phyloP scores from a whole-genome alignment of 2,888 invertebrate genomes.

The Drosophila neotestacea region DNA sequence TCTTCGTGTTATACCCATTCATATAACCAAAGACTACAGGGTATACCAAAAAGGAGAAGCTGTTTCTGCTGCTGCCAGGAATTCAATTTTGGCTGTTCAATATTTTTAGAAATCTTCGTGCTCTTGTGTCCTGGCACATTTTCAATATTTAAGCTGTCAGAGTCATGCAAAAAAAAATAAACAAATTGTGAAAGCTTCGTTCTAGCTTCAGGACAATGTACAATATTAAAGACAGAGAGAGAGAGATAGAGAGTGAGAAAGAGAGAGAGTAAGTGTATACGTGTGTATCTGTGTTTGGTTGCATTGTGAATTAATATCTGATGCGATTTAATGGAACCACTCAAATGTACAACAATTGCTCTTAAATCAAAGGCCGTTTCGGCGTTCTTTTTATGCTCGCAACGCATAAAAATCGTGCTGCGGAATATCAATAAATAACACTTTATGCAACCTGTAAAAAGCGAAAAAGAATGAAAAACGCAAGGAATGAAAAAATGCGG shows the following conservation, averaged over 20 bases:
- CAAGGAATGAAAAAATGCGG: conserved; percentile 15
- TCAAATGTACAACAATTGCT: conserved; percentile 51
- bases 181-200: conserved; percentile 10
- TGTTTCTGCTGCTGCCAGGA: conserved; percentile 33
- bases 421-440: conserved; percentile 71
- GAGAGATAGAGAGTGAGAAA: background rate
- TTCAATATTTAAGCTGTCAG: conserved; percentile 69
- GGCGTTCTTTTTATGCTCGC: conserved; percentile 45
- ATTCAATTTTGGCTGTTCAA: conserved; percentile 60
- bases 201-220: conserved; percentile 5
- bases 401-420: conserved; percentile 48
- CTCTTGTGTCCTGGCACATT: conserved; percentile 23
- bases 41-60: conserved; percentile 6
- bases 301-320: conserved; percentile 63
- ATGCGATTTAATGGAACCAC: conserved; percentile 54
- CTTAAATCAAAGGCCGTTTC: conserved; percentile 62
- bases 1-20: background rate
- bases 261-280: background rate
- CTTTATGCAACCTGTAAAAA: conserved; percentile 50
- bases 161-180: conserved; percentile 46
- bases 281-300: conserved; percentile 3
- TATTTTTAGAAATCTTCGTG: conserved; percentile 43
- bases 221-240: background rate
- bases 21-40: background rate
- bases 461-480: conserved; percentile 5